Percentiles rank a stretch among this genome's conserved stretches.
Evolutionary conservation across 2,797 vertebrate species (phyloP).

Genomic region (Rhabdomys pumilio): DNA sequence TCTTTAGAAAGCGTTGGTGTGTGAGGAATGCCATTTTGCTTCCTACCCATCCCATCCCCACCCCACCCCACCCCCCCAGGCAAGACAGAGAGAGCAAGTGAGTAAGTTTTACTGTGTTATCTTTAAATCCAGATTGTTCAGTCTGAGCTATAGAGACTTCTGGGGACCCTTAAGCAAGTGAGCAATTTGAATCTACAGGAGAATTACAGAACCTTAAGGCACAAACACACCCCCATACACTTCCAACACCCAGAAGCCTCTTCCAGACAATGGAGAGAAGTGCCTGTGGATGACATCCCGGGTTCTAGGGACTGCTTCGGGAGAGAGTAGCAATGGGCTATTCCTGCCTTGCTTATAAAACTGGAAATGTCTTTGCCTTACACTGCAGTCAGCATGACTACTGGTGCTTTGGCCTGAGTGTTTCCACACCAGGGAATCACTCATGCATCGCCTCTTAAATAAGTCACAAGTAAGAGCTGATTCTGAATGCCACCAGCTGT

Average conservation of each 20-base stretch:
- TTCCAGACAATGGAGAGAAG: background rate
- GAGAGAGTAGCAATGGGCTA: background rate
- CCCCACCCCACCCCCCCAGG: too few species aligned
- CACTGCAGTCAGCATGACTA: too few species aligned
- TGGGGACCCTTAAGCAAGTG: background rate
- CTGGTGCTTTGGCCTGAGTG: too few species aligned
- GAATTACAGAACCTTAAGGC: background rate
- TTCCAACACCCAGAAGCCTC: background rate
- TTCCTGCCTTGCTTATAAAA: background rate
- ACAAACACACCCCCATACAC: background rate
- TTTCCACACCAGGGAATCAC: background rate
- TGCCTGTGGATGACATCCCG: background rate
- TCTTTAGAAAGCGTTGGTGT: background rate
- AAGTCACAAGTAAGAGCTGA: background rate
- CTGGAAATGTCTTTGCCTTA: background rate
- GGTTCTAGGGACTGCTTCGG: background rate
- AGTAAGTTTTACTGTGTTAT: background rate
- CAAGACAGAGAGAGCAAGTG: background rate
- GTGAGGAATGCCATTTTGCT: background rate
- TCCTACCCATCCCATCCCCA: background rate
- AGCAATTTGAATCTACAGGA: background rate
- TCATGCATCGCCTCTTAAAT: background rate
- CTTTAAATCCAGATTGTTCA: background rate
- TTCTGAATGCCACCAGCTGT: background rate
- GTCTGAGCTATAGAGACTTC: background rate